A percentile compares a stretch with the other conserved stretches of the same genome.
Evolutionary conservation across 2,113 vertebrate species (phyloP).

Genomic region (Ursus arctos): DNA sequence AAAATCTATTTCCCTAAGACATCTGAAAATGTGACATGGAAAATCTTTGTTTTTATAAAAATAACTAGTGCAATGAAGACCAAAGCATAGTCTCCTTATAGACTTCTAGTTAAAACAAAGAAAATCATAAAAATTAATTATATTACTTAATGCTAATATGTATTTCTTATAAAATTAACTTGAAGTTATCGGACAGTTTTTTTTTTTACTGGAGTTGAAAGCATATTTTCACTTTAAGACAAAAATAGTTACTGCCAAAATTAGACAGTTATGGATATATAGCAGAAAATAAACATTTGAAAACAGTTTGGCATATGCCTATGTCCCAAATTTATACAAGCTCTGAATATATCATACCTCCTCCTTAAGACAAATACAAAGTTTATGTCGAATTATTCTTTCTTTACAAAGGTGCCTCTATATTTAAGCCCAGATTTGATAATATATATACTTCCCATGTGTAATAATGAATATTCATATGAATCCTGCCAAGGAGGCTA

Average conservation of each 20-base stretch:
- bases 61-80: conserved; percentile 5
- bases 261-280: conserved; percentile 45
- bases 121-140: conserved; percentile 28
- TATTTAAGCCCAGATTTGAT: conserved; percentile 60
- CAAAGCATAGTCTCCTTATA: background rate
- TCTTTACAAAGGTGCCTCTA: conserved; percentile 48
- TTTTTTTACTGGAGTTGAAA: conserved; percentile 45
- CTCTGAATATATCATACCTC: conserved; percentile 57
- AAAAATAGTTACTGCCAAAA: conserved; percentile 61
- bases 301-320: conserved; percentile 64
- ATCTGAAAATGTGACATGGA: conserved; percentile 10
- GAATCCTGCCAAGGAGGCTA: conserved; percentile 52
- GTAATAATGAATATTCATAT: conserved; percentile 56
- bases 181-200: background rate
- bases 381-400: conserved; percentile 15
- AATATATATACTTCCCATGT: conserved; percentile 42
- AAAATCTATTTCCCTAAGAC: background rate
- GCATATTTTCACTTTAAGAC: conserved; percentile 66
- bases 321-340: conserved; percentile 57
- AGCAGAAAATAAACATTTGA: conserved; percentile 60
- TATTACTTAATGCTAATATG: background rate
- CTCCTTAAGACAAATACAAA: conserved; percentile 50
- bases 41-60: conserved; percentile 41
- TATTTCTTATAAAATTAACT: conserved; percentile 53
- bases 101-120: conserved; percentile 5